A percentile compares a stretch with the other conserved stretches of the same genome.
phyloP scores from a whole-genome alignment of 2,888 invertebrate genomes.

The Melikaiella ostensackeni region DNA sequence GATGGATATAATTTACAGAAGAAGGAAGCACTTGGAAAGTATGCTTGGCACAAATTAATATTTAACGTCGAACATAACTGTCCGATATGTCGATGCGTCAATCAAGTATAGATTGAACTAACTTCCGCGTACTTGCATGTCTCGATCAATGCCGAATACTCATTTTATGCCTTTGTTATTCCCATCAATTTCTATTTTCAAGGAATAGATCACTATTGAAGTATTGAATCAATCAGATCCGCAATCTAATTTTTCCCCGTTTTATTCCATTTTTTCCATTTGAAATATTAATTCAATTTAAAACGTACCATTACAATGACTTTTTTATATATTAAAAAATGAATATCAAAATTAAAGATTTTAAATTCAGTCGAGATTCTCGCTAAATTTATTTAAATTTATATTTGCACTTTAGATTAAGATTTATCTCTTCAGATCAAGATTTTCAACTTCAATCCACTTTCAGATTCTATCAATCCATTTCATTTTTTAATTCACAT shows the following conservation, averaged over 20 bases:
- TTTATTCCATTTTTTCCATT: neutral
- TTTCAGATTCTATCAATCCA: slow-evolving; percentile 16
- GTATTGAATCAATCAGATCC: slow-evolving; percentile 25
- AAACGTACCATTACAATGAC: neutral
- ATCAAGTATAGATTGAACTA: slow-evolving; percentile 37
- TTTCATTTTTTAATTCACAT: slow-evolving; percentile 21
- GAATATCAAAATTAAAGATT: too few species aligned
- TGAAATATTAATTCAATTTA: neutral
- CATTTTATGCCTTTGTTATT: slow-evolving; percentile 41
- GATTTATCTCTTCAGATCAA: neutral
- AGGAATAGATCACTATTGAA: slow-evolving; percentile 21
- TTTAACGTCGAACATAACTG: slow-evolving; percentile 36
- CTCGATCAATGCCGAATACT: slow-evolving; percentile 37
- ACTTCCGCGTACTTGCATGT: slow-evolving; percentile 42
- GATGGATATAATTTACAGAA: slow-evolving; percentile 20
- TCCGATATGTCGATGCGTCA: slow-evolving; percentile 38
- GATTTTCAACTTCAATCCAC: neutral
- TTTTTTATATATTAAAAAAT: neutral
- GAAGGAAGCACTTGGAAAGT: slow-evolving; percentile 23
- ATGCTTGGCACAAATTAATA: slow-evolving; percentile 36
- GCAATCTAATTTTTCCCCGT: slow-evolving; percentile 13
- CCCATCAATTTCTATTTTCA: slow-evolving; percentile 40
- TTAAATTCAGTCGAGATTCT: too few species aligned
- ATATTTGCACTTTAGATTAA: too few species aligned
- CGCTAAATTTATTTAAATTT: too few species aligned